phyloP scores from a whole-genome alignment of 2,113 vertebrate species.

The Nycticorax nycticorax region DNA sequence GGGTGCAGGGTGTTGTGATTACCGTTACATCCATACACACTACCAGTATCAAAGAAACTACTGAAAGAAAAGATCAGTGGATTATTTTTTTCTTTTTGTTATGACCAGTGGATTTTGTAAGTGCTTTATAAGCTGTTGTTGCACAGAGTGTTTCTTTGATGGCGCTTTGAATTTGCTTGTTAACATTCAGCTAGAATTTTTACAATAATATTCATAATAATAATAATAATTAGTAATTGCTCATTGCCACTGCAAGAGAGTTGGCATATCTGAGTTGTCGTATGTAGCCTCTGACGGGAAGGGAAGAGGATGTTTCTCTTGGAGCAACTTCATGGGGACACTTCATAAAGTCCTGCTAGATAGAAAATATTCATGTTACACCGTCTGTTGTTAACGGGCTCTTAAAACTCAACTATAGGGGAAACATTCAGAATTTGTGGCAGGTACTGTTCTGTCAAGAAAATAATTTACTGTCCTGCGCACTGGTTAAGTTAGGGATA shows the following conservation, averaged over 20 bases:
- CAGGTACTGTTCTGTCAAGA: background rate
- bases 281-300: background rate
- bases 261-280: background rate
- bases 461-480: background rate
- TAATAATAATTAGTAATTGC: background rate
- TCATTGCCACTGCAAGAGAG: background rate
- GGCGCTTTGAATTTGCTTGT: background rate
- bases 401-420: background rate
- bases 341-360: background rate
- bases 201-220: background rate
- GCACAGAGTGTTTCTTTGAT: background rate
- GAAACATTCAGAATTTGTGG: background rate
- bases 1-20: background rate
- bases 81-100: background rate
- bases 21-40: background rate
- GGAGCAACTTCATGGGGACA: background rate
- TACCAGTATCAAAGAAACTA: background rate
- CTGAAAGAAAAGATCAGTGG: background rate
- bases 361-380: background rate
- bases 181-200: background rate
- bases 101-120: conserved; percentile 2
- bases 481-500: background rate
- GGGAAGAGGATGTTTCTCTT: background rate
- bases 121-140: background rate
- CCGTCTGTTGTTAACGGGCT: background rate